phyloP scores from a whole-genome alignment of 2,113 vertebrate species.

The Gymnarchus niloticus region DNA sequence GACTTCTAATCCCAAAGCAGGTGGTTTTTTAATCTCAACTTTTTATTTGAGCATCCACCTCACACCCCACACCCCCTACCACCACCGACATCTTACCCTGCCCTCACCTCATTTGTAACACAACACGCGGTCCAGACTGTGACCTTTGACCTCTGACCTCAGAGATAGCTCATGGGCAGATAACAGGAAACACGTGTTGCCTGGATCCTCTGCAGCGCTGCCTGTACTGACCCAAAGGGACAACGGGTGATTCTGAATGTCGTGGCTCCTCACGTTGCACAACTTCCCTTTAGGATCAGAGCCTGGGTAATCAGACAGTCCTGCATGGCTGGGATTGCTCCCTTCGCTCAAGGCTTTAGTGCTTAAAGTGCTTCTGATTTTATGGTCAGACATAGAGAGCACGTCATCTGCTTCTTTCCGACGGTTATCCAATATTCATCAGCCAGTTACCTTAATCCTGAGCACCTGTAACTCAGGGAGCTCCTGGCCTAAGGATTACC shows the following conservation, averaged over 20 bases:
- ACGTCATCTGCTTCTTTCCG: not conserved
- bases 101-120: constrained; percentile 15
- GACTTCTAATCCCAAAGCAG: not conserved
- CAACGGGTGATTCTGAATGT: not conserved
- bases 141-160: constrained; percentile 16
- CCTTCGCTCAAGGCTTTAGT: not conserved
- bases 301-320: not conserved
- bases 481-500: not conserved
- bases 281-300: not conserved
- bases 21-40: not conserved
- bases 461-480: not conserved
- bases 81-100: not conserved
- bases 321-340: not conserved
- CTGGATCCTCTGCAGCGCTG: constrained; percentile 5
- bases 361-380: not conserved
- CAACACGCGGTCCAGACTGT: not conserved
- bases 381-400: not conserved
- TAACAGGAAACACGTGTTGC: constrained; percentile 25
- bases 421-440: not conserved
- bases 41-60: not conserved
- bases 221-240: not conserved
- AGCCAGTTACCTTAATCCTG: not conserved
- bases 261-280: not conserved
- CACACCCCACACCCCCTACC: not conserved
- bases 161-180: not conserved